Conservation (phyloP, 2,113 vertebrate genomes). For the Miniopterus natalensis region DNA sequence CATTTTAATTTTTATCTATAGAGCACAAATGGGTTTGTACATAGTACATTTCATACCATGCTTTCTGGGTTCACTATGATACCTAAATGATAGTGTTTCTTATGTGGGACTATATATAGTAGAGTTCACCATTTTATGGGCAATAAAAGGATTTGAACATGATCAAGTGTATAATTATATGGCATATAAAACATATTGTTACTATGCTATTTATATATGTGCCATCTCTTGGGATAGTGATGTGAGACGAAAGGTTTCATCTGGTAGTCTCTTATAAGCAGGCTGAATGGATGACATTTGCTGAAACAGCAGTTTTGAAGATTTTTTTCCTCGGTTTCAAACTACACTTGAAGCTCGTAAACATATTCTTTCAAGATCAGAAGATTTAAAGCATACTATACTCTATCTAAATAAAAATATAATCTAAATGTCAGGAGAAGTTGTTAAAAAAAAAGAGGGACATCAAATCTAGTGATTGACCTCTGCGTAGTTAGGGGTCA, state of each 20-base stretch:
- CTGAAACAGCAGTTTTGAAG: conserved; percentile 58
- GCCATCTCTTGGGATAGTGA: not conserved
- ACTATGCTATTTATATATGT: conserved; percentile 55
- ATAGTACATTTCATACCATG: not conserved
- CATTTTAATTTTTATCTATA: not conserved
- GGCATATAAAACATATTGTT: conserved; percentile 65
- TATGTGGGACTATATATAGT: not conserved
- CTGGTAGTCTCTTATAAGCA: conserved; percentile 40
- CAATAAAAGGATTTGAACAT: conserved; percentile 58
- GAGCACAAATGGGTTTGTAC: not conserved
- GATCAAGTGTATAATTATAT: conserved; percentile 61
- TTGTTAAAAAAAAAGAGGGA: conserved; percentile 49
- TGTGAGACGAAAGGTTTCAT: conserved; percentile 50
- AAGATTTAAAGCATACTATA: conserved; percentile 40
- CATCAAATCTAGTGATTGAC: conserved; percentile 59
- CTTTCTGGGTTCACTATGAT: conserved; percentile 18
- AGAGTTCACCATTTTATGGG: conserved; percentile 53
- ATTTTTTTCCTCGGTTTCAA: conserved; percentile 51
- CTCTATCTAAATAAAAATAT: conserved; percentile 61
- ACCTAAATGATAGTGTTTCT: conserved; percentile 44
- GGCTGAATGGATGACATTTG: not conserved
- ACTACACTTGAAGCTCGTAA: conserved; percentile 53
- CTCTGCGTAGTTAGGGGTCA: conserved; percentile 16
- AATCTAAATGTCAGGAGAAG: conserved; percentile 57
- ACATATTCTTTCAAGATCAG: conserved; percentile 47